Percentiles rank a stretch among this genome's conserved stretches.
These are phyloP conservation scores for Speoplatyrhinus poulsoni DNA, from an alignment of 2,113 vertebrate genomes.

Conservation along the genomic window DNA sequence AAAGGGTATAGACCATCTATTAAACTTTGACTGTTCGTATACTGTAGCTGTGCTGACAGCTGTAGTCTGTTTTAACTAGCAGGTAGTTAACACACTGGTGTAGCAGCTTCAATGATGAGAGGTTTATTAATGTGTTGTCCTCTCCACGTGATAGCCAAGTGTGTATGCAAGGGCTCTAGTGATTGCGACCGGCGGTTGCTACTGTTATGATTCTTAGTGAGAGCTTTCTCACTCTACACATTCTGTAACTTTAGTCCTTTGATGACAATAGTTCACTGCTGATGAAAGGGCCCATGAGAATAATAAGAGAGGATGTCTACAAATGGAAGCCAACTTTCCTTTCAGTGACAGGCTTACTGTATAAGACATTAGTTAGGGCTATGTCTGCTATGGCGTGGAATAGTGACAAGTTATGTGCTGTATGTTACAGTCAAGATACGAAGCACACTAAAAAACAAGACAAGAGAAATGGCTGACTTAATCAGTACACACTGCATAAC, in stretches of 20 bases:
- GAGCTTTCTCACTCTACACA: background rate
- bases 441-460: too few relatives aligned
- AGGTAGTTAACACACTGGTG: too few relatives aligned
- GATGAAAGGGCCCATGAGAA: conserved; percentile 4
- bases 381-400: background rate
- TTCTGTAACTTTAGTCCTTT: background rate
- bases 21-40: too few relatives aligned
- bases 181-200: background rate
- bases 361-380: background rate
- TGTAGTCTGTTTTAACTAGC: too few relatives aligned
- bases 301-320: background rate
- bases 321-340: background rate
- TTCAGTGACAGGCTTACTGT: background rate
- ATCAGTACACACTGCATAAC: too few relatives aligned
- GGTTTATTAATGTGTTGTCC: too few relatives aligned
- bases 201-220: background rate
- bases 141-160: too few relatives aligned
- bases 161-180: background rate
- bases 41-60: too few relatives aligned
- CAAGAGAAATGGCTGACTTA: too few relatives aligned
- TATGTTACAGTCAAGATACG: too few relatives aligned
- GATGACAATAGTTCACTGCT: background rate
- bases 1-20: too few relatives aligned
- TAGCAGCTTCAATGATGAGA: too few relatives aligned
- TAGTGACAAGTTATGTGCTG: background rate